Base-by-base conservation (phyloP, 37 sponge, comb jelly and placozoan genomes). In the Aplysina aerophoba region DNA sequence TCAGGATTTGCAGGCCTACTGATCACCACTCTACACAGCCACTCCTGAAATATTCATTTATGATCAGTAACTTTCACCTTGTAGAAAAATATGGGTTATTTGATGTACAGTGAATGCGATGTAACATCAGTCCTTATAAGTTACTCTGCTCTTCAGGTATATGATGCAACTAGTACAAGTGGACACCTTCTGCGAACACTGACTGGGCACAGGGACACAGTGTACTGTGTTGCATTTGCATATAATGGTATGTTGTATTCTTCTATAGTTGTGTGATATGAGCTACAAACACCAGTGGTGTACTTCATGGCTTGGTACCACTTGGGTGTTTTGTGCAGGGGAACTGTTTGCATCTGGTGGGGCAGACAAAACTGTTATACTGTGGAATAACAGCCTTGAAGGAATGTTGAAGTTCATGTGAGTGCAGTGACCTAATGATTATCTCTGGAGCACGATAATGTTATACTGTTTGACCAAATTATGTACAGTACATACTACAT, bases 331-430 rank as follows among this genome's bases (percentile, higher is more conserved):
- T 59, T 58, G 24, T 57, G 12, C 58, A 91, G 90, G 93, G 19
- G 38, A 81, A 28, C 20, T 25, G 19, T 84, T 97, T 86, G 95
- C 87, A 13, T 92, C 95, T 59, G 99, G 99, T 17, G 93, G 99
- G 17, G 93, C 96, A 38, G 99, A 98, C 78, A 96, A 96, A 82
- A 77, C 81, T 20, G 99, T 98, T 0, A 92, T 98, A 68, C 88
- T 98, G 14, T 98, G 99, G 99, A 85, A 39, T 0, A 82, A 90
- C 33, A 41, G 56, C 21, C 73, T 89, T 27, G 91, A 92, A 35
- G 99, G 99, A 12, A 65, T 89, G 1, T 88, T 98, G 60, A 98
- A 96, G 75, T 98, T 87, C 72, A 83, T 81, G 90, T 90, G 33
- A 80, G 90, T 41, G n/a, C n/a, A n/a, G n/a, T n/a, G n/a, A n/a